phyloP scores from a whole-genome alignment of 64 coral and sea anemone genomes.

The Dendronephthya gigantea region DNA sequence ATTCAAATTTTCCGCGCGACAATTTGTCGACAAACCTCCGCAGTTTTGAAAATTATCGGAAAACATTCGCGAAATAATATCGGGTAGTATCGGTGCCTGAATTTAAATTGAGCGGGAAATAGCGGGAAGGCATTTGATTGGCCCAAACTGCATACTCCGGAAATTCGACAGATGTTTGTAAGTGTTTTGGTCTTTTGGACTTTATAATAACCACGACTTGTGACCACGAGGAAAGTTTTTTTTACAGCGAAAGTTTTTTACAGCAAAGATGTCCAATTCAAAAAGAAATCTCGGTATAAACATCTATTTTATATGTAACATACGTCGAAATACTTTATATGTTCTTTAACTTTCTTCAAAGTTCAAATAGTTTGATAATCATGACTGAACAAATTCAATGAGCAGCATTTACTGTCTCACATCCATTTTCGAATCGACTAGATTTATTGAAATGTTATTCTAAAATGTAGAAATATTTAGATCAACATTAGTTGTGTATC shows the following conservation, averaged over 20 bases:
- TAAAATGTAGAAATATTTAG: too few species aligned
- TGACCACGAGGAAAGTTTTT: background rate
- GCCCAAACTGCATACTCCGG: background rate
- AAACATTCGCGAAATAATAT: background rate
- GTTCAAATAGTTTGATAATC: too few species aligned
- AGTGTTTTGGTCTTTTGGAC: background rate
- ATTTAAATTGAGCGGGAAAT: background rate
- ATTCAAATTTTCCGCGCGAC: background rate
- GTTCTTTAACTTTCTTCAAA: too few species aligned
- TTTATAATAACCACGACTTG: background rate
- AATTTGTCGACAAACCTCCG: background rate
- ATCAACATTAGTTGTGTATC: too few species aligned
- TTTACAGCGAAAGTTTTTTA: too few species aligned
- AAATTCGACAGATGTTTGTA: background rate
- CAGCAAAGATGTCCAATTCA: background rate
- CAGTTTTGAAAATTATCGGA: background rate
- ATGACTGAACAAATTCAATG: too few species aligned
- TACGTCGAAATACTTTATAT: too few species aligned
- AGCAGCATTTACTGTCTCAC: too few species aligned
- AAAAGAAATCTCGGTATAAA: background rate
- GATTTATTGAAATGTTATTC: too few species aligned
- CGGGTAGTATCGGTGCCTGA: background rate
- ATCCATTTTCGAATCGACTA: too few species aligned
- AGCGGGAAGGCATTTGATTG: background rate
- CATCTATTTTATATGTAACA: background rate